phyloP scores from a whole-genome alignment of 2,113 vertebrate genomes.

The Trogon melanurus region DNA sequence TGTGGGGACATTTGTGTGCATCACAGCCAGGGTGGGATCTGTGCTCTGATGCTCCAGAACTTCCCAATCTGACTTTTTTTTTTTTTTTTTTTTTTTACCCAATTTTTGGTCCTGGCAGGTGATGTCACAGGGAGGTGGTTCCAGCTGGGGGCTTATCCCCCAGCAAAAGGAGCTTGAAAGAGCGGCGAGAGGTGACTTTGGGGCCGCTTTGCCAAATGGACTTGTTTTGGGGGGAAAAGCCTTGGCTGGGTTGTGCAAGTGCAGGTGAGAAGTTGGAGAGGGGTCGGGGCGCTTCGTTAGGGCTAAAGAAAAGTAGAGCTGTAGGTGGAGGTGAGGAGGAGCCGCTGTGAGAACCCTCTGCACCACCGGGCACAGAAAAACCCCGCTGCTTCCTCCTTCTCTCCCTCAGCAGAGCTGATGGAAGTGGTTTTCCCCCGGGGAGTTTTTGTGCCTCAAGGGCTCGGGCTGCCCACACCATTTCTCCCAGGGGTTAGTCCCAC shows the following conservation, averaged over 20 bases:
- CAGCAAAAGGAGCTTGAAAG: background rate
- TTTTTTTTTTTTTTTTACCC: too few relatives aligned
- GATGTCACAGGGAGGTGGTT: accelerated
- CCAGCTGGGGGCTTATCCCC: background rate
- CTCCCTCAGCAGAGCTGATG: accelerated
- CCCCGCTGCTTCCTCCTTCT: accelerated
- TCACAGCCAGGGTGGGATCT: background rate
- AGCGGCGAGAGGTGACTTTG: accelerated
- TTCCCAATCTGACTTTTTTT: too few relatives aligned
- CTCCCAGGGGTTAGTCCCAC: background rate
- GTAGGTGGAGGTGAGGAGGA: background rate
- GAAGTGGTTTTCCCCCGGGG: accelerated
- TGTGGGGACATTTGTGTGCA: accelerated
- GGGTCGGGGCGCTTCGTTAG: accelerated
- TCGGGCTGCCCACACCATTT: accelerated
- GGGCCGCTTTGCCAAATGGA: background rate
- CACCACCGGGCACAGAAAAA: accelerated
- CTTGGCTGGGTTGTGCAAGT: accelerated
- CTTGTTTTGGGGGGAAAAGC: background rate
- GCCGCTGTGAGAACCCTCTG: accelerated
- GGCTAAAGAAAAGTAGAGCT: background rate
- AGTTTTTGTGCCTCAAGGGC: background rate
- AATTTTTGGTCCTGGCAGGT: background rate
- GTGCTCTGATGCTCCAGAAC: background rate
- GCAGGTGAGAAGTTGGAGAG: background rate